phyloP scores from a whole-genome alignment of 2,888 invertebrate genomes.

The Mesorhabditis sp. region DNA sequence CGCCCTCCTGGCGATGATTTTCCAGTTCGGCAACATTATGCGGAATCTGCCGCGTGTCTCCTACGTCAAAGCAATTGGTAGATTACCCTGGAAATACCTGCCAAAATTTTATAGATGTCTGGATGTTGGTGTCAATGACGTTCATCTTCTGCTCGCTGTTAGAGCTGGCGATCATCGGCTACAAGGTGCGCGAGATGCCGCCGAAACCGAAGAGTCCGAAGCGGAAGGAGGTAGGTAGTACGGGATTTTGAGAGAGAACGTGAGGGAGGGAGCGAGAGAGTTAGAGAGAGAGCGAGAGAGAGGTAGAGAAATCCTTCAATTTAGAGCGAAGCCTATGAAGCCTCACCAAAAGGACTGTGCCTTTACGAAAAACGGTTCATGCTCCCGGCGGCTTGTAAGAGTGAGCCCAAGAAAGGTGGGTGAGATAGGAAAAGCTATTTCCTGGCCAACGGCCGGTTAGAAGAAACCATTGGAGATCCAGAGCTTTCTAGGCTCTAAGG shows the following conservation, averaged over 20 bases:
- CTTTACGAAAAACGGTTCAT: conserved; percentile 50
- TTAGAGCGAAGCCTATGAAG: conserved; percentile 13
- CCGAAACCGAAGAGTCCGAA: conserved; percentile 16
- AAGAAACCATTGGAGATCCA: no score
- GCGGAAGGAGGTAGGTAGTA: conserved; percentile 18
- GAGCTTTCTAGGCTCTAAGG: no score
- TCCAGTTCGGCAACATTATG: conserved; percentile 56
- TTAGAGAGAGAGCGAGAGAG: conserved; percentile 15
- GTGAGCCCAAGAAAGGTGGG: conserved; percentile 10
- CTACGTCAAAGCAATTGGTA: conserved; percentile 46
- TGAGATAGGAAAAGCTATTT: conserved; percentile 5
- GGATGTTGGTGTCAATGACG: conserved; percentile 45
- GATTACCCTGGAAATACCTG: background rate
- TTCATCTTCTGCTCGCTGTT: conserved; percentile 41
- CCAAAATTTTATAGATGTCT: conserved; percentile 30
- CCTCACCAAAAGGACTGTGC: conserved; percentile 43
- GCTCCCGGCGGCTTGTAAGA: conserved; percentile 41
- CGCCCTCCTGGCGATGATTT: conserved; percentile 47
- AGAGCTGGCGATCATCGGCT: conserved; percentile 41
- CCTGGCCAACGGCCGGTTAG: no score
- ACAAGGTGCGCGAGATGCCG: conserved; percentile 29
- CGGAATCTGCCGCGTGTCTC: conserved; percentile 44
- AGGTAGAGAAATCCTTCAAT: background rate
- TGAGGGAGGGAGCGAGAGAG: background rate
- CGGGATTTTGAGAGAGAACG: background rate